Evolutionary conservation across 2,113 vertebrate genomes (phyloP).

Genomic region (Megalops atlanticus): DNA sequence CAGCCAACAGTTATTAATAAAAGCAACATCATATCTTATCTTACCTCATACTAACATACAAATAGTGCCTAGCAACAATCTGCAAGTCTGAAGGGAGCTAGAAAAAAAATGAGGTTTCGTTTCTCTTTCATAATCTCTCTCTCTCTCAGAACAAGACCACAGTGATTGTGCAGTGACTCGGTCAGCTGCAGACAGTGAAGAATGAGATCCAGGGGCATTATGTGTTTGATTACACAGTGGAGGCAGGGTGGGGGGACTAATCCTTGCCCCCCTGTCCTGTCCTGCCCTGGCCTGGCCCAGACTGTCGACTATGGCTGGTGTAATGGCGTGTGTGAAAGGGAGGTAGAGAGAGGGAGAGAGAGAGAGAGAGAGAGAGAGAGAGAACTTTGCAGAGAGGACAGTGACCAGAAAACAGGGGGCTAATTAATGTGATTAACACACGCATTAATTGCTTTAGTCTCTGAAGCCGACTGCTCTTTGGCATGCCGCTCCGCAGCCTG

Average conservation of each 20-base stretch:
- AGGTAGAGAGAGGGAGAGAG: neutral
- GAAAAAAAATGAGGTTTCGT: too few relatives aligned
- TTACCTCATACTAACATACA: too few relatives aligned
- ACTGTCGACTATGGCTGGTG: too few relatives aligned
- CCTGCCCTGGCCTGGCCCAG: neutral
- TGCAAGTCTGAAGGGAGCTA: too few relatives aligned
- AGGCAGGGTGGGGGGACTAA: neutral
- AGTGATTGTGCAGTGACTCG: too few relatives aligned
- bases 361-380: neutral
- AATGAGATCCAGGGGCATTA: too few relatives aligned
- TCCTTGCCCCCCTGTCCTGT: neutral
- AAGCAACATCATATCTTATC: too few relatives aligned
- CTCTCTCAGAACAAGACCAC: neutral
- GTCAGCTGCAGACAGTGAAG: too few relatives aligned
- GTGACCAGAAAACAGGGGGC: neutral
- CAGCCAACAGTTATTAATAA: too few relatives aligned
- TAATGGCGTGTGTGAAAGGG: too few relatives aligned
- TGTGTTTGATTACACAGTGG: neutral
- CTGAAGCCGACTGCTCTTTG: neutral
- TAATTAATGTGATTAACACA: neutral
- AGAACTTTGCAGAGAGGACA: neutral
- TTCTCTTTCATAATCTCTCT: neutral
- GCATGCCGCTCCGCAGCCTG: neutral
- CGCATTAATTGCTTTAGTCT: neutral
- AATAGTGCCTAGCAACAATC: neutral